phyloP scores from a whole-genome alignment of 2,888 invertebrate species.

The Acronicta leporina region DNA sequence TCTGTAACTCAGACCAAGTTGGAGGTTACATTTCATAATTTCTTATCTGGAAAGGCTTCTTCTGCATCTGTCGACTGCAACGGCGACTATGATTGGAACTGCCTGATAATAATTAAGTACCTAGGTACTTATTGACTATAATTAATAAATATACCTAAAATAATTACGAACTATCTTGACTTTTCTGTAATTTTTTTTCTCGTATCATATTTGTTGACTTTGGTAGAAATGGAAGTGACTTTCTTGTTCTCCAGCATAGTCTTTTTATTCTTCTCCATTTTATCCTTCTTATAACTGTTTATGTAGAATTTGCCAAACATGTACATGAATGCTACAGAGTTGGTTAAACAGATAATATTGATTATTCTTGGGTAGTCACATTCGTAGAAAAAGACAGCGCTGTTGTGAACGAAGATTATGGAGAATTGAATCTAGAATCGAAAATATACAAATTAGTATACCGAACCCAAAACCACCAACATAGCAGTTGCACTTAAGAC shows the following conservation, averaged over 20 bases:
- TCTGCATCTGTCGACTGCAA: too few relatives aligned
- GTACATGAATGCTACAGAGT: constrained; percentile 40
- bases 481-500: too few relatives aligned
- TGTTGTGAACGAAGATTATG: constrained; percentile 45
- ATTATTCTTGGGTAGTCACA: constrained; percentile 36
- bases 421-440: constrained; percentile 49
- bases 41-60: too few relatives aligned
- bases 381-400: constrained; percentile 45
- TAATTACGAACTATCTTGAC: constrained; percentile 18
- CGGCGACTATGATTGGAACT: too few relatives aligned
- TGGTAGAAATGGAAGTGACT: constrained; percentile 11
- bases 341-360: constrained; percentile 10
- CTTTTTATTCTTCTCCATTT: constrained; percentile 14
- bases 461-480: too few relatives aligned
- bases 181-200: constrained; percentile 44
- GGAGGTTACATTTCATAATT: too few relatives aligned
- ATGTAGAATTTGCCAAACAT: constrained; percentile 56
- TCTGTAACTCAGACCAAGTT: too few relatives aligned
- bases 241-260: constrained; percentile 19
- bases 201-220: constrained; percentile 21
- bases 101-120: too few relatives aligned
- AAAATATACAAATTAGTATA: constrained; percentile 1
- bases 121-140: too few relatives aligned
- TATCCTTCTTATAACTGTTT: constrained; percentile 33
- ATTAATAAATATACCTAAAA: too few relatives aligned